phyloP scores from a whole-genome alignment of 2,888 invertebrate genomes.

The Athalia cordata region DNA sequence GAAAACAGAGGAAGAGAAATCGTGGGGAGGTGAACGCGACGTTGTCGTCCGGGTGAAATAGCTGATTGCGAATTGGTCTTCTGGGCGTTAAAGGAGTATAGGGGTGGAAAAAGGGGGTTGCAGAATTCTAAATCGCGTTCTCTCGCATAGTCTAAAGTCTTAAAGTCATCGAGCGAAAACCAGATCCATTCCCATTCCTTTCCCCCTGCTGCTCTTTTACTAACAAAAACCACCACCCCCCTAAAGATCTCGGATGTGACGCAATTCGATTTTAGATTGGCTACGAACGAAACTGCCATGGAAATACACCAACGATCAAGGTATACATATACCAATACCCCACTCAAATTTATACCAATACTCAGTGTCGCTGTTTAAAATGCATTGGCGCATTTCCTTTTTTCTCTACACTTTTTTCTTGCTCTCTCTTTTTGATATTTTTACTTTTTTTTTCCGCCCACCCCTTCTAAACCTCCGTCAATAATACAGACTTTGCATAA shows the following conservation, averaged over 20 bases:
- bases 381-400: constrained; percentile 53
- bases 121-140: constrained; percentile 23
- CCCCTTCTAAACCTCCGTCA: constrained; percentile 42
- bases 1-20: too few species aligned
- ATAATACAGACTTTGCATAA: constrained; percentile 60
- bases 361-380: constrained; percentile 54
- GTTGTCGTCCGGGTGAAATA: constrained; percentile 26
- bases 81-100: constrained; percentile 19
- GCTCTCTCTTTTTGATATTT: not conserved
- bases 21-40: not conserved
- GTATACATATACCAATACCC: not conserved
- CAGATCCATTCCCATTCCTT: too few species aligned
- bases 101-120: not conserved
- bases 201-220: too few species aligned
- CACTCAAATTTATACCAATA: constrained; percentile 24
- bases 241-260: constrained; percentile 25
- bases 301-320: constrained; percentile 16
- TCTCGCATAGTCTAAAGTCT: constrained; percentile 28
- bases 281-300: constrained; percentile 12
- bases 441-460: not conserved
- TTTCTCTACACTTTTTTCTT: not conserved
- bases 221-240: too few species aligned
- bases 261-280: constrained; percentile 36
- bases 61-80: constrained; percentile 42
- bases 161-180: too few species aligned